Evolutionary conservation across 2,113 vertebrate species (phyloP).

Genomic region (Nycticryphes semicollaris): DNA sequence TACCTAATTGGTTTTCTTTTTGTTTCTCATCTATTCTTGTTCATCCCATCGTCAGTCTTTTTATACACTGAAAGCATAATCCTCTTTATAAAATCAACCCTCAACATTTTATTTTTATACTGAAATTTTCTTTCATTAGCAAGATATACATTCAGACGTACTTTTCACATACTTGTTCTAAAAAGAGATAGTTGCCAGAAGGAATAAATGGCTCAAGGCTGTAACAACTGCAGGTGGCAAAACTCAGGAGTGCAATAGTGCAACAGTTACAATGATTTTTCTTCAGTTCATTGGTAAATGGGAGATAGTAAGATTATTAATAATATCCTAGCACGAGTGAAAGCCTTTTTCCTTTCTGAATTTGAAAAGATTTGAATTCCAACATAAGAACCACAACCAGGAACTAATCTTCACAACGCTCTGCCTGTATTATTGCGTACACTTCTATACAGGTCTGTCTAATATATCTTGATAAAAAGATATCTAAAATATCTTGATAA

Average conservation of each 20-base stretch:
- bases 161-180: not conserved
- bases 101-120: not conserved
- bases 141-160: not conserved
- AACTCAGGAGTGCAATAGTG: not conserved
- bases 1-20: not conserved
- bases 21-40: not conserved
- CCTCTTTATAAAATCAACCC: not conserved
- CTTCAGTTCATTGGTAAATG: not conserved
- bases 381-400: not conserved
- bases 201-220: not conserved
- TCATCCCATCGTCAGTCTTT: not conserved
- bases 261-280: not conserved
- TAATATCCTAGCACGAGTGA: not conserved
- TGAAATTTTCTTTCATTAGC: not conserved
- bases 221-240: not conserved
- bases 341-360: not conserved
- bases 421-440: not conserved
- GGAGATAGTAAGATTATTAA: not conserved
- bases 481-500: not conserved
- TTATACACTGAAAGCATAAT: not conserved
- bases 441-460: not conserved
- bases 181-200: not conserved
- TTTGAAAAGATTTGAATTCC: not conserved
- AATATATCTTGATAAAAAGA: not conserved
- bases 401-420: not conserved